phyloP scores from a whole-genome alignment of 2,888 invertebrate species.

The Drosophila lutescens region DNA sequence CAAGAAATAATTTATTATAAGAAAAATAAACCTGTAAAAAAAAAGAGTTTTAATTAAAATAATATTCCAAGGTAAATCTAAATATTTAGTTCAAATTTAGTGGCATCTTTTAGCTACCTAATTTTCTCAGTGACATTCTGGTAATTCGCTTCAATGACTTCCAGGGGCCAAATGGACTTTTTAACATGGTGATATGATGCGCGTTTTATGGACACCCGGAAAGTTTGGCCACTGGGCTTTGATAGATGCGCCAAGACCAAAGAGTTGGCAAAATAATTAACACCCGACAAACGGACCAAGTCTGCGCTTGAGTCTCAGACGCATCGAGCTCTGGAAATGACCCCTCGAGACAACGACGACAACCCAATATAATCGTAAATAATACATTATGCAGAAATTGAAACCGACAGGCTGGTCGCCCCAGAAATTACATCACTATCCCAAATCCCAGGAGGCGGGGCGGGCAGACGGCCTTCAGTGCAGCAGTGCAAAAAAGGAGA shows the following conservation, averaged over 20 bases:
- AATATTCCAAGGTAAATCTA: too few relatives aligned
- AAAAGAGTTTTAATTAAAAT: too few relatives aligned
- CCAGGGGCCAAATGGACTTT: constrained; percentile 54
- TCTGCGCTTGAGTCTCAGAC: background rate
- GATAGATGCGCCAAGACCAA: constrained; percentile 54
- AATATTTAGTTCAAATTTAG: too few relatives aligned
- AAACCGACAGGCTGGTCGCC: constrained; percentile 51
- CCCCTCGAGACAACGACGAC: constrained; percentile 11
- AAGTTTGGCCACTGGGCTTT: constrained; percentile 49
- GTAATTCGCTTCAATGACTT: constrained; percentile 53
- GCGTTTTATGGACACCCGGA: constrained; percentile 54
- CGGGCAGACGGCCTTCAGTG: constrained; percentile 39
- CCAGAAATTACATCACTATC: constrained; percentile 47
- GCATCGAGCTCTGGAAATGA: constrained; percentile 16
- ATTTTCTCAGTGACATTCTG: constrained; percentile 8
- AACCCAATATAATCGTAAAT: constrained; percentile 35
- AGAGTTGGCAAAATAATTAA: constrained; percentile 53
- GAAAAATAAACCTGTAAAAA: too few relatives aligned
- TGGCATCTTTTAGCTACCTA: background rate
- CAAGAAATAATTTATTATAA: too few relatives aligned
- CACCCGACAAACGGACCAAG: constrained; percentile 43
- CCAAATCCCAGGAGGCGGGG: background rate
- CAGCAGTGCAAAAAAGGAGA: constrained; percentile 27
- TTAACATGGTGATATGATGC: constrained; percentile 55
- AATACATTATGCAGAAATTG: constrained; percentile 60